Percentiles rank a stretch among this genome's conserved stretches.
These are phyloP conservation scores for Brachyrhaphis roseni DNA, from an alignment of 2,797 vertebrate species.

Conservation along the genomic window DNA sequence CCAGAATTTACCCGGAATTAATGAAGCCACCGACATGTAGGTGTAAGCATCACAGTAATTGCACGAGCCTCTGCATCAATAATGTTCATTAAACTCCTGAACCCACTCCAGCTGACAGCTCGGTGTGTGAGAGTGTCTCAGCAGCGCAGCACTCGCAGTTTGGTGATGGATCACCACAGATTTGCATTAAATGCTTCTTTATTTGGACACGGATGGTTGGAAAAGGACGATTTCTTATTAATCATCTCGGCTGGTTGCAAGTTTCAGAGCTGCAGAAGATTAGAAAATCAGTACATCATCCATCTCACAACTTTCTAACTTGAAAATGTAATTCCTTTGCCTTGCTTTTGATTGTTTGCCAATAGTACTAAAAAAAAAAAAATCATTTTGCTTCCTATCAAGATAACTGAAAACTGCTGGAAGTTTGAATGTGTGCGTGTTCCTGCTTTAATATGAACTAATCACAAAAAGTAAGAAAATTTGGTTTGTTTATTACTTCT, in stretches of 20 bases:
- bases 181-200: conserved; percentile 65
- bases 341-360: conserved; percentile 1
- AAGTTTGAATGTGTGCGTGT: neutral
- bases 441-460: neutral
- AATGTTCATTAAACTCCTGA: conserved; percentile 70
- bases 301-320: conserved; percentile 12
- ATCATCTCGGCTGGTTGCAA: conserved; percentile 20
- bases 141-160: conserved; percentile 13
- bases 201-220: conserved; percentile 51
- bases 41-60: conserved; percentile 71
- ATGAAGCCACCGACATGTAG: conserved; percentile 63
- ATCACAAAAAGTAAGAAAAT: neutral
- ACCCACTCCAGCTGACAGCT: conserved; percentile 54
- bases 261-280: conserved; percentile 17
- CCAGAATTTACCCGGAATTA: conserved; percentile 44
- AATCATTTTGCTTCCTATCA: neutral
- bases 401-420: neutral
- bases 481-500: neutral
- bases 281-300: conserved; percentile 16
- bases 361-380: neutral
- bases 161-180: conserved; percentile 56
- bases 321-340: neutral
- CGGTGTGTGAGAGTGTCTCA: conserved; percentile 14
- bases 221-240: conserved; percentile 40
- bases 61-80: conserved; percentile 63